Evolutionary conservation across 2,113 vertebrate species (phyloP).

Genomic region (Apteryx mantelli): DNA sequence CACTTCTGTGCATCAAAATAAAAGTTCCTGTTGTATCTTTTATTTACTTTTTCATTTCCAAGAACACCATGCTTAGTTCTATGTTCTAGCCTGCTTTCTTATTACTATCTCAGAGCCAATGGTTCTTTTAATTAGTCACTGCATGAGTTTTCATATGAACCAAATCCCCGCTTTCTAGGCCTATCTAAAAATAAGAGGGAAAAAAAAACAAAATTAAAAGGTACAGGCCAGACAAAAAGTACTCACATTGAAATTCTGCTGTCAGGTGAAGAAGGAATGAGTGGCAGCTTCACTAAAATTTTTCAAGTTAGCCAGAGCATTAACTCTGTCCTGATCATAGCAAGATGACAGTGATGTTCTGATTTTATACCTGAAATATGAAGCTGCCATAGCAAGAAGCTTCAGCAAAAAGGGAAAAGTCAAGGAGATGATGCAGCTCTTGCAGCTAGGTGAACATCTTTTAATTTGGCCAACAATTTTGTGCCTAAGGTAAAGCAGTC

Average conservation of each 20-base stretch:
- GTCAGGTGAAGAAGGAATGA: not conserved
- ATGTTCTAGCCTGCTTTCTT: not conserved
- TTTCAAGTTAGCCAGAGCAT: not conserved
- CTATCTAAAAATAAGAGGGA: not conserved
- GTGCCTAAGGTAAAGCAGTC: not conserved
- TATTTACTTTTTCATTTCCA: not conserved
- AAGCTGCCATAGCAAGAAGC: not conserved
- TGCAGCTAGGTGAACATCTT: not conserved
- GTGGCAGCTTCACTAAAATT: not conserved
- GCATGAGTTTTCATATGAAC: not conserved
- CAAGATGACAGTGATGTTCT: not conserved
- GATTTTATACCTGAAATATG: not conserved
- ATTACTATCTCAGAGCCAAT: not conserved
- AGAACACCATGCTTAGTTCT: not conserved
- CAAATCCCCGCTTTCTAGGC: not conserved
- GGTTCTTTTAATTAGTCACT: not conserved
- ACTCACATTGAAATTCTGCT: not conserved
- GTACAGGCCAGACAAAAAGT: not conserved
- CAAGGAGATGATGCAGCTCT: not conserved
- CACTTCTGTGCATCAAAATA: not conserved
- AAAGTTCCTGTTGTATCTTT: not conserved
- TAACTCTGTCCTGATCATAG: not conserved
- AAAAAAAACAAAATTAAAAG: not conserved
- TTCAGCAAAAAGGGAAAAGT: not conserved
- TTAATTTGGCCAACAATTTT: not conserved